Evolutionary conservation across 2,888 invertebrate species (phyloP).

Genomic region (Synergus laeviventris): DNA sequence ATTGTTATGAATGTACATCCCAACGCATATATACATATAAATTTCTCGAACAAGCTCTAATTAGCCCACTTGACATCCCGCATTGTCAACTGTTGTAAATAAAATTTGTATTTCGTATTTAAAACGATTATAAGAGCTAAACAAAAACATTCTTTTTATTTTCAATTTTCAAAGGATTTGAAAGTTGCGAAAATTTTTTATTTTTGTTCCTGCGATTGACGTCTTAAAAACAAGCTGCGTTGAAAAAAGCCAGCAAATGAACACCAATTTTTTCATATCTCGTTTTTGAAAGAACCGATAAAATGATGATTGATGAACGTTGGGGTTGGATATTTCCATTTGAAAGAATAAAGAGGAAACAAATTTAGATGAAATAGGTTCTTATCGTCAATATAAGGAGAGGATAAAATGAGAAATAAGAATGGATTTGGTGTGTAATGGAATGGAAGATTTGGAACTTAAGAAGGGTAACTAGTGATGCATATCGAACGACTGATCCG

Average conservation of each 20-base stretch:
- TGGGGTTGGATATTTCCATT: not conserved
- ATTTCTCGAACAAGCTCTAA: slow-evolving; percentile 34
- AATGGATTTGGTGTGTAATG: not conserved
- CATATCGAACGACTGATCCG: too few relatives aligned
- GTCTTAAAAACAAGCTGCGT: too few relatives aligned
- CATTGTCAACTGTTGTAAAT: not conserved
- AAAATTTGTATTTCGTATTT: not conserved
- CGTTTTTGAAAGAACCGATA: not conserved
- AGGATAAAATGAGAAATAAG: not conserved
- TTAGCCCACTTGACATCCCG: slow-evolving; percentile 18
- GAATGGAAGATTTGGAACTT: not conserved
- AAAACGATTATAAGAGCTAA: not conserved
- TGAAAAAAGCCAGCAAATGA: not conserved
- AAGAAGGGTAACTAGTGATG: not conserved
- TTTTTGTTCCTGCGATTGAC: too few relatives aligned
- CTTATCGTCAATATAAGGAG: not conserved
- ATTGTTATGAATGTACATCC: slow-evolving; percentile 14
- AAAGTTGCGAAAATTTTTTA: too few relatives aligned
- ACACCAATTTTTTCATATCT: not conserved
- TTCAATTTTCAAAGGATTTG: too few relatives aligned
- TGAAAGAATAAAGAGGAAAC: not conserved
- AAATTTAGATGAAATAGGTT: not conserved
- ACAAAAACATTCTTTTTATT: too few relatives aligned
- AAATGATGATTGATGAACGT: not conserved
- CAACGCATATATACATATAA: slow-evolving; percentile 6